Conservation (phyloP, 2,797 vertebrate genomes). For the Mallotus villosus region DNA sequence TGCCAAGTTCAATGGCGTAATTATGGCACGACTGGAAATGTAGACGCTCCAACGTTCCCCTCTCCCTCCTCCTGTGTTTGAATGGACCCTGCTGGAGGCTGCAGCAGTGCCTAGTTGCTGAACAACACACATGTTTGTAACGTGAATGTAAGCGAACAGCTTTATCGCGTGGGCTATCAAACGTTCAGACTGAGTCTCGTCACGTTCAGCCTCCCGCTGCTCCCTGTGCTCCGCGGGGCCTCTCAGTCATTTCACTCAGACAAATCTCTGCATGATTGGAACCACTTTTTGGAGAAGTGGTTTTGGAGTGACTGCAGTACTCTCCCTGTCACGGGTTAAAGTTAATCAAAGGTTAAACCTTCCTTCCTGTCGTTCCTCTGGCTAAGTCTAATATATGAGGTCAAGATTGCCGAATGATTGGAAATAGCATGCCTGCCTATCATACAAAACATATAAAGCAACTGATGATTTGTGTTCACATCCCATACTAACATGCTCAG, state of each 20-base stretch:
- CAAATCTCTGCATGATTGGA: not conserved
- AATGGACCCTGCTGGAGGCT: not conserved
- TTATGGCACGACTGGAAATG: not conserved
- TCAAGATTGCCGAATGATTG: no score
- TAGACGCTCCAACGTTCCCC: not conserved
- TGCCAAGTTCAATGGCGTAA: not conserved
- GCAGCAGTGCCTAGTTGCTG: no score
- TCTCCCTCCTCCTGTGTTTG: not conserved
- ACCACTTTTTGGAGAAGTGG: slow-evolving; percentile 2
- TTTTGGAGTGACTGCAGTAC: slow-evolving; percentile 35
- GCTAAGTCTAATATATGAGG: no score
- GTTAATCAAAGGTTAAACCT: no score
- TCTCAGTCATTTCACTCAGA: not conserved
- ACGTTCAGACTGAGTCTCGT: not conserved
- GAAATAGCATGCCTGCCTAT: no score
- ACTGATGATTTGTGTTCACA: not conserved
- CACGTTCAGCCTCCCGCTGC: not conserved
- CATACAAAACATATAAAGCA: no score
- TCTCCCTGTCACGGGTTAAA: no score
- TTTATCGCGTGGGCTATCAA: not conserved
- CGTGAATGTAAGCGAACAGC: not conserved
- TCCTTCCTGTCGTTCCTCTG: no score
- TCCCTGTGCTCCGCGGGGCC: not conserved
- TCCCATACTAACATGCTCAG: not conserved
- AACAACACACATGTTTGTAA: not conserved